Evolutionary conservation across 2,888 invertebrate genomes (phyloP).

Genomic region (Chalcis sispes): DNA sequence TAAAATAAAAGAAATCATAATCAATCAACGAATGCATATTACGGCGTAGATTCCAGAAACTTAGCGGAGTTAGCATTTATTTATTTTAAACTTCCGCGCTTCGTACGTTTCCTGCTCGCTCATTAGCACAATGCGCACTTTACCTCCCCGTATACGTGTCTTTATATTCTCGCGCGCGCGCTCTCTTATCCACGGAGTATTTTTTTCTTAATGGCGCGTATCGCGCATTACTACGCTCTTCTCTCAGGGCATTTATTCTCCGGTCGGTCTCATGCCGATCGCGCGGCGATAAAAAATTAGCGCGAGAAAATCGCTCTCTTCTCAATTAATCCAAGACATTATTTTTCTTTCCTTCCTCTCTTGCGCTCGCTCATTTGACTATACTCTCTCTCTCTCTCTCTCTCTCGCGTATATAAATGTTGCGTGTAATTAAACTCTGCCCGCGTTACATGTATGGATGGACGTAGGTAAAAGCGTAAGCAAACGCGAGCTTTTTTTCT

Average conservation of each 20-base stretch:
- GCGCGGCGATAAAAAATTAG: too few relatives aligned
- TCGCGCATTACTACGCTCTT: background rate
- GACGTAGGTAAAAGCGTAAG: too few relatives aligned
- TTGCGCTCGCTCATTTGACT: background rate
- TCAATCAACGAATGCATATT: too few relatives aligned
- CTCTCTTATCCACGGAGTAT: conserved; percentile 20
- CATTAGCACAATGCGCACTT: conserved; percentile 32
- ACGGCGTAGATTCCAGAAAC: too few relatives aligned
- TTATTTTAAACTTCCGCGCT: conserved; percentile 6
- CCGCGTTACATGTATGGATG: too few relatives aligned
- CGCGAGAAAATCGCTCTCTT: background rate
- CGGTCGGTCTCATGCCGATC: conserved; percentile 27
- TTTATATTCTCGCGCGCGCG: too few relatives aligned
- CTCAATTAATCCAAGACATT: too few relatives aligned
- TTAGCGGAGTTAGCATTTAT: conserved; percentile 43
- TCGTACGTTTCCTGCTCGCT: background rate
- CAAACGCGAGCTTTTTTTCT: too few relatives aligned
- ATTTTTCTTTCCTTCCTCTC: background rate
- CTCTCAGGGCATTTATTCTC: background rate
- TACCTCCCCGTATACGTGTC: conserved; percentile 18
- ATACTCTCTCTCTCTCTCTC: background rate
- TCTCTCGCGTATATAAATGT: too few relatives aligned
- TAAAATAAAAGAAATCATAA: too few relatives aligned
- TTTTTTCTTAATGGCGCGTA: conserved; percentile 44
- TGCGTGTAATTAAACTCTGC: too few relatives aligned